Conservation (phyloP, 2,888 invertebrate genomes). For the Elysia crispata region DNA sequence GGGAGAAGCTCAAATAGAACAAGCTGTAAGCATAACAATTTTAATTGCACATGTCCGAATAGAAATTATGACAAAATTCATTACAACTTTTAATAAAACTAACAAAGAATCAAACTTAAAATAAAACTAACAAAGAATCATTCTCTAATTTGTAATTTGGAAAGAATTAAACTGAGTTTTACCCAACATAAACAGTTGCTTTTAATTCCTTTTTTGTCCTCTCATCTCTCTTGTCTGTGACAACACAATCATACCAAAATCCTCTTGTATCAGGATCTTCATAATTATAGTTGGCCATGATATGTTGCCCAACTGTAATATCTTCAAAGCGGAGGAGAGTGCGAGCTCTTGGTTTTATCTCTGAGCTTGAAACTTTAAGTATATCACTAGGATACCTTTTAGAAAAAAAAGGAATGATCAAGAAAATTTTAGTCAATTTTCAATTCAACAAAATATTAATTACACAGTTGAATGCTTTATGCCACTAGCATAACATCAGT, state of each 20-base stretch:
- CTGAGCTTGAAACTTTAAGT: constrained; percentile 68
- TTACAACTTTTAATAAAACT: too few relatives aligned
- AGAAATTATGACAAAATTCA: too few relatives aligned
- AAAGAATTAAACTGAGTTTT: constrained; percentile 44
- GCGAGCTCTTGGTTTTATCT: constrained; percentile 84
- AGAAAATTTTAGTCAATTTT: too few relatives aligned
- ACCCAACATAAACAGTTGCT: constrained; percentile 76
- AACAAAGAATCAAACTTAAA: too few relatives aligned
- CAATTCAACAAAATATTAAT: too few relatives aligned
- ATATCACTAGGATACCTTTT: constrained; percentile 73
- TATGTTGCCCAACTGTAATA: constrained; percentile 81
- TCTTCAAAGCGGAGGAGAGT: constrained; percentile 80
- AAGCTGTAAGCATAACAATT: too few relatives aligned
- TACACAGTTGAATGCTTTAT: not conserved
- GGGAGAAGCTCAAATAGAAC: too few relatives aligned
- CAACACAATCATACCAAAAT: constrained; percentile 82
- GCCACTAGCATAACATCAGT: too few relatives aligned
- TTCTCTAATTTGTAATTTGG: too few relatives aligned
- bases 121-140: too few relatives aligned
- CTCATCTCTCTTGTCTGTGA: constrained; percentile 71
- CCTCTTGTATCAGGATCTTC: constrained; percentile 84
- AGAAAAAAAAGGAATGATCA: not conserved
- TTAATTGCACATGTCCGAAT: too few relatives aligned
- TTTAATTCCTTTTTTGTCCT: constrained; percentile 71
- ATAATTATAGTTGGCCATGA: constrained; percentile 87